Conservation (phyloP, 1,140 invertebrate genomes). For the Neodiprion lecontei region DNA sequence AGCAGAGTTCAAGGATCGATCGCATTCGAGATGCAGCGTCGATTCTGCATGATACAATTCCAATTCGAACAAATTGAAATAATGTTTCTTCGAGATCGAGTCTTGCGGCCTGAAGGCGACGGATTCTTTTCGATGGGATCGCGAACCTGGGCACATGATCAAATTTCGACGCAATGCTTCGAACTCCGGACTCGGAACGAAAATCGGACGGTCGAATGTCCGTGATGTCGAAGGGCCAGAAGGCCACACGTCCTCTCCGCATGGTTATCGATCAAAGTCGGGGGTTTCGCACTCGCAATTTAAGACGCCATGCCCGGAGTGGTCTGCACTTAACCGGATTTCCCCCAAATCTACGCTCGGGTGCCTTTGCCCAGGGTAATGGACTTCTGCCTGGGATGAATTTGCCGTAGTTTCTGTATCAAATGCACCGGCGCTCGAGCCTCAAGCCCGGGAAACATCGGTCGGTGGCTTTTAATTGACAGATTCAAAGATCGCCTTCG, state of each 20-base stretch:
- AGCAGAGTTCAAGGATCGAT: too few species aligned
- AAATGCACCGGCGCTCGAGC: not conserved
- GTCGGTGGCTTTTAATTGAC: too few species aligned
- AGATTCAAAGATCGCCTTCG: too few species aligned
- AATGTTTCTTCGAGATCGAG: too few species aligned
- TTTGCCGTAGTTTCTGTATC: not conserved
- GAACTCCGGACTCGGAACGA: not conserved
- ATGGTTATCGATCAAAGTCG: constrained; percentile 5
- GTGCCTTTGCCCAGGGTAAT: not conserved
- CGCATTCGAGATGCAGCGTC: too few species aligned
- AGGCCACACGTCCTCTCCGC: not conserved
- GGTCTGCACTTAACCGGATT: constrained; percentile 6
- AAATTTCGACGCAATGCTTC: not conserved
- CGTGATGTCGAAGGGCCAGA: not conserved
- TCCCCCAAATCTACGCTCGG: not conserved
- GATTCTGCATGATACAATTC: too few species aligned
- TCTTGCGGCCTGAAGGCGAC: too few species aligned
- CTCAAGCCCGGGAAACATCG: not conserved
- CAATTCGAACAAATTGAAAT: too few species aligned
- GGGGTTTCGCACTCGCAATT: not conserved
- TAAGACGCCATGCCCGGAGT: not conserved
- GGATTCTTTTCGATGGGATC: too few species aligned
- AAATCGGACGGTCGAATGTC: not conserved
- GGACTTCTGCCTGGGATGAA: not conserved
- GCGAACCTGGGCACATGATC: too few species aligned